Evolutionary conservation across 2,888 invertebrate species (phyloP), one percentile per base, ranked within the genome.

Genomic region (Allacma fusca): DNA sequence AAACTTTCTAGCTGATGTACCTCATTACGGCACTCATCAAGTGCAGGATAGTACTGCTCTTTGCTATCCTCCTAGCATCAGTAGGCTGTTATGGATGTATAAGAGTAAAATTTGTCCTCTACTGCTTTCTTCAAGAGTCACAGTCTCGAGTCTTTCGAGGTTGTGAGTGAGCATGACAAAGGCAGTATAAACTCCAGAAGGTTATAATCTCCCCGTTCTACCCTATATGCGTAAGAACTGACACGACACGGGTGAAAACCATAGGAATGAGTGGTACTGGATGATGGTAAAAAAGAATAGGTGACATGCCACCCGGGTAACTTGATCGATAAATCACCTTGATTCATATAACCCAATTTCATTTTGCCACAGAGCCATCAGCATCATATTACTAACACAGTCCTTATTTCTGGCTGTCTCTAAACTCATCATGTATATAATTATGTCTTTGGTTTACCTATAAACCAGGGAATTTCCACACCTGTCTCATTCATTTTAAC

Each of bases 281-380:
- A 9, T 9, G 50, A 50, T 50, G 50, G 16, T 50, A 50, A 16
- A 50, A 50, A 12, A 50, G 50, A 50, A 50, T 5, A 50, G 50
- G 50, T 50, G 50, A 50, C 50, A 50, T 50, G 50, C 50, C 50
- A 50, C 9, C 50, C 50, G 50, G 50, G 50, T 50, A 50, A 50
- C 50, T 13, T n/a, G n/a, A 50, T 50, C 50, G 50, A 50, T 50
- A 50, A 50, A 50, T 50, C 50, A 50, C 50, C 50, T 50, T 50
- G 19, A 50, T 50, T 50, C 50, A 50, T 50, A 50, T 50, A 50
- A 50, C 50, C 50, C 50, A 13, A 50, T 50, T 50, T n/a, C n/a
- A 50, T 50, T 50, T 50, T 50, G 50, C 50, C n/a, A 50, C 50
- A 13, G 50, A 50, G 19, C 50, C 50, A 50, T 50, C 50, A 50